Percentiles rank a stretch among this genome's conserved stretches.
phyloP scores from a whole-genome alignment of 2,113 vertebrate species.

The Daphoenositta chrysoptera region DNA sequence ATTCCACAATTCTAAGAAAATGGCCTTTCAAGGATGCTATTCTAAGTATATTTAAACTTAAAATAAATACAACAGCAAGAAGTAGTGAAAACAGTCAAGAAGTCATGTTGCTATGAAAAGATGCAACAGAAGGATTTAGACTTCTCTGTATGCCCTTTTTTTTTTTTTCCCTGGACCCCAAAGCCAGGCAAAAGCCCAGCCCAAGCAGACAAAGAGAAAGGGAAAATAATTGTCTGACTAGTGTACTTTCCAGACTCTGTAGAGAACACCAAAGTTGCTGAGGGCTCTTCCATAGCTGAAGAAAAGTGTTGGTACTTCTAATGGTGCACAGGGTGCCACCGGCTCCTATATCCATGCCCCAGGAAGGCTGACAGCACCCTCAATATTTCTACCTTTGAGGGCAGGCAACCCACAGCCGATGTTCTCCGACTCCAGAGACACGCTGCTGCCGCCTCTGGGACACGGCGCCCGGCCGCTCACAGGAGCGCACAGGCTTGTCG shows the following conservation, averaged over 20 bases:
- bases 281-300: not conserved
- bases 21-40: not conserved
- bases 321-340: not conserved
- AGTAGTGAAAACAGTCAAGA: not conserved
- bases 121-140: not conserved
- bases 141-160: not conserved
- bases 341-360: not conserved
- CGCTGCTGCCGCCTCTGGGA: too few species aligned
- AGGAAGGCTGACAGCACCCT: not conserved
- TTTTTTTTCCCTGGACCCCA: not conserved
- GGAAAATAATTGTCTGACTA: not conserved
- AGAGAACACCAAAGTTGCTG: not conserved
- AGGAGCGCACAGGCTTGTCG: too few species aligned
- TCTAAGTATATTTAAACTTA: not conserved
- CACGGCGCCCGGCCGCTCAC: not conserved
- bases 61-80: not conserved
- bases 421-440: not conserved
- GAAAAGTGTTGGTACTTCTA: not conserved
- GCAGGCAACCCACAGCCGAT: not conserved
- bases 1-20: not conserved
- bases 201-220: not conserved
- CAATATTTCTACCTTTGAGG: not conserved
- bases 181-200: not conserved
- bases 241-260: not conserved
- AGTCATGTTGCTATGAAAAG: not conserved